Percentiles rank a stretch among this genome's conserved stretches.
Conservation (phyloP, 1,140 invertebrate species). For the Coelopa frigida region DNA sequence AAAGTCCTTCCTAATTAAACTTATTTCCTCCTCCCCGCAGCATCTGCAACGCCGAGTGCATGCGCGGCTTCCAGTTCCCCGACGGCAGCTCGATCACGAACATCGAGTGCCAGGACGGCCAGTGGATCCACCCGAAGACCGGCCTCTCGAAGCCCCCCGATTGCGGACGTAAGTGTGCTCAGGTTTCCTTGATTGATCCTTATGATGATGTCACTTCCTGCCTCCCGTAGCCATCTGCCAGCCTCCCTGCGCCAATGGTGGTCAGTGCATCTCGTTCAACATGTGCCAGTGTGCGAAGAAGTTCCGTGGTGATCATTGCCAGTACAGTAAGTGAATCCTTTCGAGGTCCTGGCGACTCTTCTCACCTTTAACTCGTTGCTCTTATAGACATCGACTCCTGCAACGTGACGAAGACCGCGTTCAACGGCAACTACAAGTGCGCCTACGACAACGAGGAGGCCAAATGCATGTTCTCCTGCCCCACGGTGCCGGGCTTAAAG, state of each 20-base stretch:
- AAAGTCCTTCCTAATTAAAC: neutral
- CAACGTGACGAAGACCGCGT: constrained; percentile 43
- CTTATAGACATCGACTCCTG: constrained; percentile 28
- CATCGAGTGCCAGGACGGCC: constrained; percentile 54
- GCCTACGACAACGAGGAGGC: constrained; percentile 52
- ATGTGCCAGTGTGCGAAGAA: constrained; percentile 67
- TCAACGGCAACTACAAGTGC: constrained; percentile 71
- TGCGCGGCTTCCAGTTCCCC: constrained; percentile 54
- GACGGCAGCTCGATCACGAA: constrained; percentile 55
- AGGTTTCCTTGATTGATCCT: neutral
- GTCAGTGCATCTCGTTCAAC: constrained; percentile 65
- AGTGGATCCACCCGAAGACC: constrained; percentile 50
- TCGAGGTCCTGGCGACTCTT: neutral
- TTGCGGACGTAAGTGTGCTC: constrained; percentile 51
- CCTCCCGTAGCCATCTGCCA: constrained; percentile 55
- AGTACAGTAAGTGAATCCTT: constrained; percentile 57
- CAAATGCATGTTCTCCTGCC: constrained; percentile 61
- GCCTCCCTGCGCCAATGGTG: constrained; percentile 68
- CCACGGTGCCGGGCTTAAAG: constrained; percentile 50
- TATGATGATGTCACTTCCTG: neutral
- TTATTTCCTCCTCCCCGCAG: constrained; percentile 6
- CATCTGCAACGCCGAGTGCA: constrained; percentile 52
- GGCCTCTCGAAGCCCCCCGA: constrained; percentile 52
- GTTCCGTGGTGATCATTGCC: constrained; percentile 64
- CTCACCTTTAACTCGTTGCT: neutral